phyloP scores from a whole-genome alignment of 2,797 vertebrate species.

The Falco rusticolus region DNA sequence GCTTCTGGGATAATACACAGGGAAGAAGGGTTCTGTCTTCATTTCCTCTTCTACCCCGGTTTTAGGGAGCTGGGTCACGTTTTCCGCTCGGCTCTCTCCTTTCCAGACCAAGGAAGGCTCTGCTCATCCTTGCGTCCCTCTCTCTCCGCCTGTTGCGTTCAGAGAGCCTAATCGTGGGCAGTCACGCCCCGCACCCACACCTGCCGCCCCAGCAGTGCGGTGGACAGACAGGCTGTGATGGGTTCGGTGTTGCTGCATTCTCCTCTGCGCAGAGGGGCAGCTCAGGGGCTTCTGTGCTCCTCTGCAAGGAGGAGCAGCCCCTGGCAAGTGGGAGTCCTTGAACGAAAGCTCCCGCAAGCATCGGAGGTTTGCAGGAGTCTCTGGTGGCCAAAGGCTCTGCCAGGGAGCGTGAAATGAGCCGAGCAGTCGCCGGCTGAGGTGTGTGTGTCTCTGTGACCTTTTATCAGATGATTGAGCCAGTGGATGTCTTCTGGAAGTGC shows the following conservation, averaged over 20 bases:
- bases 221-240: accelerated
- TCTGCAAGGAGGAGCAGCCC: neutral
- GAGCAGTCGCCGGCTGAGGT: too few species aligned
- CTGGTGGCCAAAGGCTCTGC: neutral
- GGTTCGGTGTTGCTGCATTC: neutral
- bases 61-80: neutral
- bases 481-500: neutral
- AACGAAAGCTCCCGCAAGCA: neutral
- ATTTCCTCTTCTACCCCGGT: neutral
- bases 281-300: neutral
- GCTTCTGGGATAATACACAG: neutral
- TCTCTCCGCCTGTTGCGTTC: neutral
- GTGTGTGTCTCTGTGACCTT: too few species aligned
- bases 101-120: neutral
- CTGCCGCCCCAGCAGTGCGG: too few species aligned
- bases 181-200: too few species aligned
- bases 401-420: neutral
- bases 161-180: too few species aligned
- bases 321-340: too few species aligned
- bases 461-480: neutral
- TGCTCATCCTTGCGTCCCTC: accelerated
- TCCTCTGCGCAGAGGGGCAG: neutral
- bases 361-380: neutral
- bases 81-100: neutral
- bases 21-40: neutral